Evolutionary conservation across 1,140 invertebrate genomes (phyloP).

Genomic region (Zaprionus inermis): DNA sequence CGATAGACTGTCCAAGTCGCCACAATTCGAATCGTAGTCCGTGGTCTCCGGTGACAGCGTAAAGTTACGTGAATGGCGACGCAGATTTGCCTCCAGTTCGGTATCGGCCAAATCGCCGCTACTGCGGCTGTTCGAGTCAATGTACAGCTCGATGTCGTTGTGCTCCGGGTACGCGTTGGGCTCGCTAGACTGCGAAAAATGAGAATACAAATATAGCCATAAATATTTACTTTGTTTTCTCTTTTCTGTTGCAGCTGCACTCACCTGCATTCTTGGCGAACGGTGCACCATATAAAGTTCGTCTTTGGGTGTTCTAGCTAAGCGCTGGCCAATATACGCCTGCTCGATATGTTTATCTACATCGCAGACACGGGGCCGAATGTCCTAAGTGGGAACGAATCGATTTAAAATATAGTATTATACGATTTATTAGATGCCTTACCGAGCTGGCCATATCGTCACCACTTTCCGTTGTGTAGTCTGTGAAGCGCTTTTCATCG

Average conservation of each 20-base stretch:
- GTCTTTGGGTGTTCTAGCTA: constrained; percentile 82
- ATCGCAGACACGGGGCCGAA: constrained; percentile 41
- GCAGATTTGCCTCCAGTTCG: constrained; percentile 75
- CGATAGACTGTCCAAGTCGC: constrained; percentile 91
- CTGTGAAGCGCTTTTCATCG: constrained; percentile 84
- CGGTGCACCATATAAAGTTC: constrained; percentile 80
- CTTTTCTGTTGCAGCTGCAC: background rate
- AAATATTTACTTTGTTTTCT: too few relatives aligned
- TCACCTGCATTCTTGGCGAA: constrained; percentile 74
- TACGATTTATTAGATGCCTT: background rate
- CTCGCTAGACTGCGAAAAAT: constrained; percentile 41
- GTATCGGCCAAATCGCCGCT: constrained; percentile 79
- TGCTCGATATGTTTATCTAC: constrained; percentile 68
- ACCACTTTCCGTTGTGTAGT: constrained; percentile 75
- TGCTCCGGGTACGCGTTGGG: constrained; percentile 68
- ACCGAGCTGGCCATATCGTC: constrained; percentile 77
- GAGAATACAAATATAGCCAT: too few relatives aligned
- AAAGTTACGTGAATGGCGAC: constrained; percentile 86
- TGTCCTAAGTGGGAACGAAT: constrained; percentile 22
- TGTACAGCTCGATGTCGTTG: constrained; percentile 82
- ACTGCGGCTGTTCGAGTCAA: constrained; percentile 82
- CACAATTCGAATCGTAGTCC: constrained; percentile 95
- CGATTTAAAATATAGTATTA: background rate
- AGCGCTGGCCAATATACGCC: constrained; percentile 80
- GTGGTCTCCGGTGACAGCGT: constrained; percentile 97